phyloP scores from a whole-genome alignment of 2,888 invertebrate species.

The Drosophila kambysellisi region DNA sequence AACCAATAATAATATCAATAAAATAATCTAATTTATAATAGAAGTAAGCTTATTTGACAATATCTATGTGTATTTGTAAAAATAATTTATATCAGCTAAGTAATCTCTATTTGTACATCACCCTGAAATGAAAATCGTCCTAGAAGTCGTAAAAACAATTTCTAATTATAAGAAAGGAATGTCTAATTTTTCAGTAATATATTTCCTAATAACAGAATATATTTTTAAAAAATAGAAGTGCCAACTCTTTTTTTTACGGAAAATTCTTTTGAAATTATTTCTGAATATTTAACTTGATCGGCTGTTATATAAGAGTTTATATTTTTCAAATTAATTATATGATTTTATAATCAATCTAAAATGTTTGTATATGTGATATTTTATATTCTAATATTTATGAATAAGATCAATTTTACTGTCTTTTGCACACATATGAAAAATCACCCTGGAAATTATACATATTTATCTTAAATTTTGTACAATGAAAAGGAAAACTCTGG shows the following conservation, averaged over 20 bases:
- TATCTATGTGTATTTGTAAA: background rate
- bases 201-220: background rate
- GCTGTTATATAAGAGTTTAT: no score
- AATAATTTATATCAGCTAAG: background rate
- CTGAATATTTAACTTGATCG: background rate
- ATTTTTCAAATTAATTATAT: background rate
- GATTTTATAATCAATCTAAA: background rate
- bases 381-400: background rate
- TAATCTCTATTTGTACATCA: no score
- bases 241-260: background rate
- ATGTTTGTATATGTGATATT: background rate
- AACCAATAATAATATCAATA: background rate
- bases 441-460: background rate
- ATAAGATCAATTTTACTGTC: background rate
- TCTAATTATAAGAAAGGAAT: background rate
- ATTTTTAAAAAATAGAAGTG: background rate
- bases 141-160: background rate
- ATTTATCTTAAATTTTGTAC: background rate
- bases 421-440: background rate
- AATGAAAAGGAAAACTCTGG: background rate
- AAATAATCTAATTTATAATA: background rate
- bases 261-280: background rate
- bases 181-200: background rate
- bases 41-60: background rate
- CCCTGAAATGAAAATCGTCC: no score